Evolutionary conservation across 37 sponge, comb jelly and placozoan species (phyloP), one percentile per base, ranked within the genome.

Genomic region (Aplysina aerophoba): DNA sequence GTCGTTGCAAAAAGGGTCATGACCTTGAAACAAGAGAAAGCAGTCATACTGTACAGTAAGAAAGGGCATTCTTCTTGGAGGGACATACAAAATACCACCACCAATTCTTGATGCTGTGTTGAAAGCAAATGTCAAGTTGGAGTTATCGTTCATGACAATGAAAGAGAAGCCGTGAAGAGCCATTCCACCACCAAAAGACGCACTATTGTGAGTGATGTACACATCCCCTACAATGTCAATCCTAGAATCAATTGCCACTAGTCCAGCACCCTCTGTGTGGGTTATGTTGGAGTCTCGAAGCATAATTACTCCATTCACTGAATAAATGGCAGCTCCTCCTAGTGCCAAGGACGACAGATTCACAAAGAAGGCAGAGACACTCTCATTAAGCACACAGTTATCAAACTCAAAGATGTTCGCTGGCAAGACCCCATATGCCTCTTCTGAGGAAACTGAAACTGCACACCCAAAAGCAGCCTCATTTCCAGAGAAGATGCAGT

Each of bases 391-490:
- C 21, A 11, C 71, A 69, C 71, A 69, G 17, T 35, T 35, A 27
- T 69, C 71, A 69, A 69, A 69, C 33, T 15, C 4, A 69, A 69
- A 3, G 34, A 31, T 15, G 6, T 69, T 15, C 28, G 33, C 28
- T 30, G 71, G 71, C 28, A 17, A 17, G 34, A 27, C 1, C 13
- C 35, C 71, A 17, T 34, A 31, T 31, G 12, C n/a, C 54, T 75
- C 14, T 6, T 8, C n/a, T 57, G 59, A 28, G 30, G 40, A 69
- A n/a, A 81, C 25, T 33, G 21, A 11, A 16, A 88, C 58, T 28
- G 75, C 88, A 11, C 69, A 75, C 33, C 87, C 87, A 44, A 34
- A 27, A 31, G 73, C 31, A 24, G 63, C 88, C 27, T 20, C 20
- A 55, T 88, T 88, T 0, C 67, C 20, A n/a, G 35, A 0, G 36